phyloP scores from a whole-genome alignment of 2,888 invertebrate genomes.

The Spisula solida region DNA sequence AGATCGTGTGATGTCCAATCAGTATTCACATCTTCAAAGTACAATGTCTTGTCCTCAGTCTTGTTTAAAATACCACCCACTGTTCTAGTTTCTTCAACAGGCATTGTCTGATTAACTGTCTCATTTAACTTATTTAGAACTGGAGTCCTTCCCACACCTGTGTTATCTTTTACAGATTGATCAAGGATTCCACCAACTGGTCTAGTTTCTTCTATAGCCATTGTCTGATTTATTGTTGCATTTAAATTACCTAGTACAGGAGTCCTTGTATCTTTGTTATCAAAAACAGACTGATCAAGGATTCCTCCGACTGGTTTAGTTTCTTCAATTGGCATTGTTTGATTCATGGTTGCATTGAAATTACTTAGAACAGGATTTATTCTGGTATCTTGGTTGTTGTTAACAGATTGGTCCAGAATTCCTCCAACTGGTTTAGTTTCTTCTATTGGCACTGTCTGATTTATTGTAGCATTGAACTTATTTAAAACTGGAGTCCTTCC shows the following conservation, averaged over 20 bases:
- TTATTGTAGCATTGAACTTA: conserved; percentile 1
- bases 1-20: conserved; percentile 38
- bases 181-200: conserved; percentile 49
- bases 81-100: conserved; percentile 38
- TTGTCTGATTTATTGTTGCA: not conserved
- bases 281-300: conserved; percentile 35
- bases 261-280: not conserved
- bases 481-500: not conserved
- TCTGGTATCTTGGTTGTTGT: not conserved
- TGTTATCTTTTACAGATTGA: conserved; percentile 29
- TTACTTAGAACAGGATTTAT: not conserved
- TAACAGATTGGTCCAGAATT: conserved; percentile 33
- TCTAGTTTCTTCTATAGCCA: conserved; percentile 44
- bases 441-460: conserved; percentile 30
- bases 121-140: not conserved
- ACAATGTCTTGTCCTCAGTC: conserved; percentile 39
- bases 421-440: conserved; percentile 43
- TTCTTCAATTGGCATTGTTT: conserved; percentile 43
- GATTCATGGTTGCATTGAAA: not conserved
- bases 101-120: not conserved
- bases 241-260: not conserved
- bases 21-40: conserved; percentile 41
- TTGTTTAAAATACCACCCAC: conserved; percentile 38
- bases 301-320: conserved; percentile 50
- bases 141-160: not conserved